phyloP scores from a whole-genome alignment of 92 coral and sea anemone species.

The Heteractis magnifica region DNA sequence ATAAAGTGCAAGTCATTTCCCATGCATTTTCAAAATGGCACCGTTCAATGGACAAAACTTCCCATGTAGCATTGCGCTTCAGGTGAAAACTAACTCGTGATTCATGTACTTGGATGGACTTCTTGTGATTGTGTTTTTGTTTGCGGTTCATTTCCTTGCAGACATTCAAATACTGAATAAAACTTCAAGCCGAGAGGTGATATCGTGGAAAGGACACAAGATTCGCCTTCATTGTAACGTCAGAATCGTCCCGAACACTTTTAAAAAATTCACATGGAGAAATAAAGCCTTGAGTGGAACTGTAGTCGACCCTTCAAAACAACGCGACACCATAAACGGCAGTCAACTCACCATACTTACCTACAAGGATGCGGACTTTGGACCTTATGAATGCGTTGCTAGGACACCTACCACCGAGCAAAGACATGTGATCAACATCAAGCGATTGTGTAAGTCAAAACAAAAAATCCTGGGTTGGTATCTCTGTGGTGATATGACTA shows the following conservation, averaged over 20 bases:
- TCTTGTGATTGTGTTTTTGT: too few relatives aligned
- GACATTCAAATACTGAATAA: constrained; percentile 32
- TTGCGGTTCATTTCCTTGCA: background rate
- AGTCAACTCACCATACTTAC: constrained; percentile 33
- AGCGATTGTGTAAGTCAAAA: constrained; percentile 53
- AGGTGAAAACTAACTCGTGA: too few relatives aligned
- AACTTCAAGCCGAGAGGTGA: constrained; percentile 31
- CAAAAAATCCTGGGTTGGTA: constrained; percentile 23
- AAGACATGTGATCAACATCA: constrained; percentile 35
- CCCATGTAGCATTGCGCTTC: too few relatives aligned
- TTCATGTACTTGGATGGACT: too few relatives aligned
- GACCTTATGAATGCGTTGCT: constrained; percentile 54
- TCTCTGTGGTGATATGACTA: background rate
- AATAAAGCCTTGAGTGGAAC: constrained; percentile 26
- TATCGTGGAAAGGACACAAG: constrained; percentile 37
- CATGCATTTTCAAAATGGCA: too few relatives aligned
- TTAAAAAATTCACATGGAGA: constrained; percentile 18
- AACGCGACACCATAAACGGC: constrained; percentile 6
- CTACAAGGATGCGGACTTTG: constrained; percentile 35
- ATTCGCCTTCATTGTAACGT: constrained; percentile 30
- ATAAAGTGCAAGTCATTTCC: too few relatives aligned
- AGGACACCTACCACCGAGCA: constrained; percentile 44
- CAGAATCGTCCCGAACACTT: constrained; percentile 15
- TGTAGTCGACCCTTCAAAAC: constrained; percentile 11
- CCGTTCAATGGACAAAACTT: too few relatives aligned